Evolutionary conservation across 2,113 vertebrate genomes (phyloP).

Genomic region (Lethenteron reissneri): DNA sequence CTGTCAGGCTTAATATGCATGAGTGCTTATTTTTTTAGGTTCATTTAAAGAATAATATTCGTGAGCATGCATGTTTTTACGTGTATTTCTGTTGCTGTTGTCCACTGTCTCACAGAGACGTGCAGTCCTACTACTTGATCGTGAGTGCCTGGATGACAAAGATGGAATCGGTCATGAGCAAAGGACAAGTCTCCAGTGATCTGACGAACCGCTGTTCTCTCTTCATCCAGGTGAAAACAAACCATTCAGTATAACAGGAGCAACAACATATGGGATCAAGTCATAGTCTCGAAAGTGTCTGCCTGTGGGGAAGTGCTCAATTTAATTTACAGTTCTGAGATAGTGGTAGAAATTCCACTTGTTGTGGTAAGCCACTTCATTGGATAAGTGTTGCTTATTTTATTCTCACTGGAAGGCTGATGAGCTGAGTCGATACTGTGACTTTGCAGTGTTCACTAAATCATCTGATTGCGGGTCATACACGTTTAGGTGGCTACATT

Average conservation of each 20-base stretch:
- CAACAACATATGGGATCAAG: not conserved
- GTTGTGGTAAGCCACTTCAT: too few relatives aligned
- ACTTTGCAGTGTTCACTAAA: too few relatives aligned
- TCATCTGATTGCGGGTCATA: too few relatives aligned
- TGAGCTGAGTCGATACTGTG: too few relatives aligned
- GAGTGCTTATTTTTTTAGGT: too few relatives aligned
- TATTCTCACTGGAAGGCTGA: too few relatives aligned
- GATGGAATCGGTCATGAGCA: constrained; percentile 82
- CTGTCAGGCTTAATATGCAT: too few relatives aligned
- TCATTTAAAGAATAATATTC: too few relatives aligned
- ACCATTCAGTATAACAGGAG: not conserved
- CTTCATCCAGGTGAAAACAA: constrained; percentile 66
- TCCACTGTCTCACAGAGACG: constrained; percentile 36
- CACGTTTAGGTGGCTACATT: too few relatives aligned
- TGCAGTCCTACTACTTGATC: constrained; percentile 90
- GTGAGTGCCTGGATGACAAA: constrained; percentile 99
- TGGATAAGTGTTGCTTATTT: too few relatives aligned
- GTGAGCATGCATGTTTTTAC: too few relatives aligned
- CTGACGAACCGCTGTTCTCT: constrained; percentile 69
- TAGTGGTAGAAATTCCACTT: not conserved
- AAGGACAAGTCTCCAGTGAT: constrained; percentile 64
- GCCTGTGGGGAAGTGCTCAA: not conserved
- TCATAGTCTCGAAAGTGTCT: not conserved
- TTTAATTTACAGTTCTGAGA: not conserved
- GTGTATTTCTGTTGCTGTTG: too few relatives aligned